Percentiles rank a stretch among this genome's conserved stretches.
Evolutionary conservation across 2,888 invertebrate genomes (phyloP).

Genomic region (Monochamus alternatus): DNA sequence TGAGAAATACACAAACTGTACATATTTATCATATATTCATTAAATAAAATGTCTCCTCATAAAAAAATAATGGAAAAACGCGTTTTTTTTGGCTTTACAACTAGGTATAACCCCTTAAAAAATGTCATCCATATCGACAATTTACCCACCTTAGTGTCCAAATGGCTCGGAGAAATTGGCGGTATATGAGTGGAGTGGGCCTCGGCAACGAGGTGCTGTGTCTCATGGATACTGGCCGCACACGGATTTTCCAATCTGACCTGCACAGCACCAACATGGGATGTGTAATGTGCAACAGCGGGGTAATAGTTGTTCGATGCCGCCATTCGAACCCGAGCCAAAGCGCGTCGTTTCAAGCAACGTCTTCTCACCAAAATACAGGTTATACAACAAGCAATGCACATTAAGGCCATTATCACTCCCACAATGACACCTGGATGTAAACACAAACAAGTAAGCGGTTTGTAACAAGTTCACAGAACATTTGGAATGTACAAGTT

Average conservation of each 20-base stretch:
- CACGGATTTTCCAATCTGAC: conserved; percentile 61
- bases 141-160: conserved; percentile 74
- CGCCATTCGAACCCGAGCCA: conserved; percentile 57
- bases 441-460: conserved; percentile 45
- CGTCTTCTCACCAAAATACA: conserved; percentile 72
- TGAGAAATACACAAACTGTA: too few relatives aligned
- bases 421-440: conserved; percentile 72
- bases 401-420: conserved; percentile 70
- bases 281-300: conserved; percentile 59
- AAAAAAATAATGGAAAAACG: too few relatives aligned
- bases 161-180: conserved; percentile 64
- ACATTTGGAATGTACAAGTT: conserved; percentile 18
- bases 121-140: conserved; percentile 15
- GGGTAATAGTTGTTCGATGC: conserved; percentile 62
- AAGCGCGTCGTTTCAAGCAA: conserved; percentile 63
- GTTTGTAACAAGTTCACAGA: conserved; percentile 20
- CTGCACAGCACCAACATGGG: conserved; percentile 60
- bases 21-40: too few relatives aligned
- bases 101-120: too few relatives aligned
- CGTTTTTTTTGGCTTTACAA: too few relatives aligned
- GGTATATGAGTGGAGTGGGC: conserved; percentile 66
- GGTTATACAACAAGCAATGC: conserved; percentile 69
- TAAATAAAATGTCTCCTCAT: too few relatives aligned
- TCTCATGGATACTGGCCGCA: conserved; percentile 65
- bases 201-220: conserved; percentile 67